A percentile compares a stretch with the other conserved stretches of the same genome.
These are phyloP conservation scores for Indri indri DNA, from an alignment of 2,113 vertebrate species.

Conservation along the genomic window DNA sequence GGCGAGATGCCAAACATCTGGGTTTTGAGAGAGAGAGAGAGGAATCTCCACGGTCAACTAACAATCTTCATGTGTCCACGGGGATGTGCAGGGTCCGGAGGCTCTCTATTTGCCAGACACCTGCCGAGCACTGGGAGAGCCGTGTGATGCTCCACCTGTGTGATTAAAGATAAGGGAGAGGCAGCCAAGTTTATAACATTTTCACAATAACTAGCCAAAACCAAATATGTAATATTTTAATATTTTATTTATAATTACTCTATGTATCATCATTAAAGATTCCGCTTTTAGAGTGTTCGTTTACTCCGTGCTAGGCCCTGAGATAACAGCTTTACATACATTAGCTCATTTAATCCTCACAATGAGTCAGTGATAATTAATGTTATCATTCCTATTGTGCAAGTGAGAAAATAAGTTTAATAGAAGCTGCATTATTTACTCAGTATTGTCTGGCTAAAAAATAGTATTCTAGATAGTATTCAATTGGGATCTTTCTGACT, in stretches of 20 bases:
- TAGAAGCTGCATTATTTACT: not conserved
- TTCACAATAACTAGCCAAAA: not conserved
- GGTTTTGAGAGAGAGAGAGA: not conserved
- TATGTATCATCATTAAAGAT: not conserved
- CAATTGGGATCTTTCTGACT: not conserved
- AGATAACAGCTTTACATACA: not conserved
- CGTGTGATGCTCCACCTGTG: not conserved
- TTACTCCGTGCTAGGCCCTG: not conserved
- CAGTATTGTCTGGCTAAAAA: not conserved
- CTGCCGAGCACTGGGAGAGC: not conserved
- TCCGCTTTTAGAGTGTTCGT: not conserved
- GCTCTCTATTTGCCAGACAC: not conserved
- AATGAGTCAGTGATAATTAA: not conserved
- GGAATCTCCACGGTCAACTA: not conserved
- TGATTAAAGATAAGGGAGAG: not conserved
- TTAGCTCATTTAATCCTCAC: not conserved
- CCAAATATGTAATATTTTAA: not conserved
- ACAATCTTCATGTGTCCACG: not conserved
- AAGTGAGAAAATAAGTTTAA: not conserved
- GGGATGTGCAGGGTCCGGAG: not conserved
- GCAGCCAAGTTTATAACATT: not conserved
- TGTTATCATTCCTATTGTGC: not conserved
- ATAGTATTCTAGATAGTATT: not conserved
- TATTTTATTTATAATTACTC: not conserved
- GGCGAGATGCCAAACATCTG: slow-evolving; percentile 61